Base-by-base conservation (phyloP, 2,113 vertebrate genomes). In the Paradoxurus hermaphroditus region DNA sequence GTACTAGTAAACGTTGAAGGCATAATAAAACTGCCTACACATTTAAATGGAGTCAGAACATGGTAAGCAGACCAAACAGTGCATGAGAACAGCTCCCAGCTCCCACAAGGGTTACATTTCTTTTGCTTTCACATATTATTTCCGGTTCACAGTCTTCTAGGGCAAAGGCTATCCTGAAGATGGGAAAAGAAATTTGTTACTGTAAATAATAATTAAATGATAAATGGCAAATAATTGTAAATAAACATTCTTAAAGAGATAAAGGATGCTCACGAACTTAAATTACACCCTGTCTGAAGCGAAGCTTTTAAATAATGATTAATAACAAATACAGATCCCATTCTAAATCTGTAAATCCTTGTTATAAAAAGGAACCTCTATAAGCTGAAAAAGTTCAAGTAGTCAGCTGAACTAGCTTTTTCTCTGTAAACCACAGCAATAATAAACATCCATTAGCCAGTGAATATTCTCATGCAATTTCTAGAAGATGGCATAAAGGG, bases 121-220 rank as follows among this genome's bases (percentile, higher is more conserved):
- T 90, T 86, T 73, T 36, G 44, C 19, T 92, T 85, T 95, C 82
- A 67, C 16, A 3, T 68, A 65, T 53, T 81, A 90, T 85, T 92
- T 95, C 81, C 62, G 88, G 39, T 77, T 92, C 92, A 73, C 3
- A 39, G 72, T 94, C 23, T 85, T 92, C 46, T 82, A 44, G 62
- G 51, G 44, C 31, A 94, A 90, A 94, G 81, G 53, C 25, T 56
- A 77, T 88, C 84, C 77, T 85, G 62, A 95, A 62, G 6, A 73
- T 67, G 27, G 85, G 21, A 95, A 96, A 97, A 95, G 53, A 89
- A 91, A 88, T 46, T 82, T 65, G 95, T 85, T 81, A 56, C n/a
- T 68, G 7, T 93, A 95, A 49, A 63, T 82, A 90, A 89, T 95
- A 92, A 92, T 87, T 97, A 90, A 78, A 63, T 86, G 41, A 84